These are phyloP conservation scores for Ips nitidus DNA, from an alignment of 1,140 invertebrate genomes.

Conservation along the genomic window DNA sequence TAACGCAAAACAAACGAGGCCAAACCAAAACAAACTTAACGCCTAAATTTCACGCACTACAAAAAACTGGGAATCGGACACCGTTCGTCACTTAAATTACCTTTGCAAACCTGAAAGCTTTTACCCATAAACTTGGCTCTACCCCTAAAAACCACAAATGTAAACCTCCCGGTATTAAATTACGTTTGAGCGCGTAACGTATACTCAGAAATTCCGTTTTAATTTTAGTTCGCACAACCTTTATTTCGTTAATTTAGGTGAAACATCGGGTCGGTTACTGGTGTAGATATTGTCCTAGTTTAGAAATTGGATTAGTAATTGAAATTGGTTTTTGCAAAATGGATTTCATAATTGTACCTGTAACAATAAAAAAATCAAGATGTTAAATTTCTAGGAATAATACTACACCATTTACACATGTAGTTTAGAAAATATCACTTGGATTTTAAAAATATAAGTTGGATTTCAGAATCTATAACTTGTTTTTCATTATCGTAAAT, in stretches of 20 bases:
- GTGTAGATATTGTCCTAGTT: too few relatives aligned
- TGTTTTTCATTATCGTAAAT: too few relatives aligned
- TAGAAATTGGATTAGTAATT: too few relatives aligned
- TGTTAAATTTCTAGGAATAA: too few relatives aligned
- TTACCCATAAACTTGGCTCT: conserved; percentile 27
- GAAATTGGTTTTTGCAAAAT: too few relatives aligned
- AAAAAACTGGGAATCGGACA: conserved; percentile 11
- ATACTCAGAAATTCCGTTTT: conserved; percentile 14
- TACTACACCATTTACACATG: too few relatives aligned
- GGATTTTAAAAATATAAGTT: too few relatives aligned
- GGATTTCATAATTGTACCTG: too few relatives aligned
- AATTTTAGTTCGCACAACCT: conserved; percentile 11
- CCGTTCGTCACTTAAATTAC: conserved; percentile 20
- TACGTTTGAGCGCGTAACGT: conserved; percentile 8
- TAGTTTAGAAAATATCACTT: too few relatives aligned
- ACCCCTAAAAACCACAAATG: conserved; percentile 18
- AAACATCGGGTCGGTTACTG: too few relatives aligned
- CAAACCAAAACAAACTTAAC: background rate
- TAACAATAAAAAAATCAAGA: too few relatives aligned
- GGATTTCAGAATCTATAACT: too few relatives aligned
- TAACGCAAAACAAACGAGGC: background rate
- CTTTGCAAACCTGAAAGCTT: conserved; percentile 29
- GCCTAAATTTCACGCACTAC: background rate
- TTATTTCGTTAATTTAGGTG: background rate
- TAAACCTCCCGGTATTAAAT: conserved; percentile 19